Percentiles rank a stretch among this genome's conserved stretches.
Conservation (phyloP, 2,113 vertebrate species). For the Serilophus lunatus region DNA sequence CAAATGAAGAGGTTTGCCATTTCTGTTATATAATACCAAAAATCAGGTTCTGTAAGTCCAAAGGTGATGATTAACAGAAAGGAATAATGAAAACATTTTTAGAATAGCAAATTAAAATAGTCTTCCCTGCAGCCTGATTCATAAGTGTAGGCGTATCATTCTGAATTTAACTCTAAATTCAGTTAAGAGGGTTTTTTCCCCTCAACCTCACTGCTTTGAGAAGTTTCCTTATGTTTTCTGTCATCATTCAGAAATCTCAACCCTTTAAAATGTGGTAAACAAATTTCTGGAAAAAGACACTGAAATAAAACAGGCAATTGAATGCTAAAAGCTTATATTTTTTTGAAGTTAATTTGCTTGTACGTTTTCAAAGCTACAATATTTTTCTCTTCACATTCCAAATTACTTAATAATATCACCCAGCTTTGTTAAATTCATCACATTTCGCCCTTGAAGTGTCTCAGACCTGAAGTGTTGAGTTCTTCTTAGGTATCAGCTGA, state of each 20-base stretch:
- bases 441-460: background rate
- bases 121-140: background rate
- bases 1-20: background rate
- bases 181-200: background rate
- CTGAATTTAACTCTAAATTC: background rate
- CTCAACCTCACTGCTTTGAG: background rate
- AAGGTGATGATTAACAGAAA: background rate
- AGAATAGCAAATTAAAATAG: background rate
- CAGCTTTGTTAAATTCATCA: background rate
- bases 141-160: background rate
- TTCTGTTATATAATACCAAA: background rate
- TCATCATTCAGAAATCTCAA: background rate
- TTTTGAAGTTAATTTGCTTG: background rate
- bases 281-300: background rate
- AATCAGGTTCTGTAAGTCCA: background rate
- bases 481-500: background rate
- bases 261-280: background rate
- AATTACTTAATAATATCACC: background rate
- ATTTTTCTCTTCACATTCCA: background rate
- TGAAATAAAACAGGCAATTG: background rate
- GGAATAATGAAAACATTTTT: background rate
- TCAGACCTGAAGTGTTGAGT: background rate
- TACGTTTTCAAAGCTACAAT: background rate
- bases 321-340: background rate
- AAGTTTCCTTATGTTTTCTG: background rate